These are phyloP conservation scores for Microcebus jonahi DNA, from an alignment of 2,113 vertebrate species.

Conservation along the genomic window DNA sequence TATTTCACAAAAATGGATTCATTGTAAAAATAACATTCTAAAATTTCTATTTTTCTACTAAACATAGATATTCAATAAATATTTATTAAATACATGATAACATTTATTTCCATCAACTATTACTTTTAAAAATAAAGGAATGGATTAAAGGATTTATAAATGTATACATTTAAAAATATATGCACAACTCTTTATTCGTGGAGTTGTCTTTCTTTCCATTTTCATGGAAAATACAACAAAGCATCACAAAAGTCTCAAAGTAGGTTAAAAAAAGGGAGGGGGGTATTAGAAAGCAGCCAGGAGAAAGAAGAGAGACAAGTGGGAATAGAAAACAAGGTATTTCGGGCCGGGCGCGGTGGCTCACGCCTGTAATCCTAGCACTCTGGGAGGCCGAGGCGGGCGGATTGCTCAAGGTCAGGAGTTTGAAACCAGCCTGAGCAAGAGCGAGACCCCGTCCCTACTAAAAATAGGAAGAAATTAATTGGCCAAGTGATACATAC, in stretches of 20 bases:
- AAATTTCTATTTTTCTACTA: not conserved
- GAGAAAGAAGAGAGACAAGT: not conserved
- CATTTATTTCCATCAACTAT: not conserved
- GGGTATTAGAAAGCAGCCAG: not conserved
- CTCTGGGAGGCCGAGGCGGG: no score
- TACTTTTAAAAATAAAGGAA: not conserved
- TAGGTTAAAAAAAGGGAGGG: not conserved
- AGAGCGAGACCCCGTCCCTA: no score
- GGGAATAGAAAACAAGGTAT: not conserved
- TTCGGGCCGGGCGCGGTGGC: no score
- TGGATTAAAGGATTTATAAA: not conserved
- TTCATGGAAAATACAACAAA: not conserved
- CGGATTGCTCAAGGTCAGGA: no score
- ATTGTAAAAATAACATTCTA: not conserved
- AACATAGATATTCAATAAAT: not conserved
- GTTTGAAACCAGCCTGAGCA: no score
- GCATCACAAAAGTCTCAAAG: not conserved
- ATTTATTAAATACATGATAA: not conserved
- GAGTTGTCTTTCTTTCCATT: not conserved
- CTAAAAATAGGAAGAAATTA: no score
- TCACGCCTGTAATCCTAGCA: no score
- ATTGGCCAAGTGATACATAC: no score
- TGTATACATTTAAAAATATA: not conserved
- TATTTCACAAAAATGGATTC: not conserved
- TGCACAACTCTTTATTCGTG: not conserved